Evolutionary conservation across 2,113 vertebrate species (phyloP), one percentile per base, ranked within the genome.

Genomic region (Anoplopoma fimbria): DNA sequence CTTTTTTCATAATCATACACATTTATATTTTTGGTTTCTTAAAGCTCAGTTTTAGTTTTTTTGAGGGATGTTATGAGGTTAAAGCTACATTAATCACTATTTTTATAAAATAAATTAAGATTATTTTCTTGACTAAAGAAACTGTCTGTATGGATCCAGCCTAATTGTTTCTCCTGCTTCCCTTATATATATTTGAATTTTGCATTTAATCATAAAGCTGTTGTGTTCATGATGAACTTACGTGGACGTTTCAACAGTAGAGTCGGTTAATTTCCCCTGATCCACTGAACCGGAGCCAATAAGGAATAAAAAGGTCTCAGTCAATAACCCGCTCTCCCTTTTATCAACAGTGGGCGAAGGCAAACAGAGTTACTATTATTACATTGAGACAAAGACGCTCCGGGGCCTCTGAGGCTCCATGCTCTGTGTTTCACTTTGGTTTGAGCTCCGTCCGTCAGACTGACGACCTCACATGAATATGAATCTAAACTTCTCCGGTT

Each of bases 321-420:
- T 33, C 63, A 76, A 78, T 33, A 47, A 75, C 29, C 63, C 23
- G 1, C 70, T 29, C 13, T 31, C 27, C 53, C 36, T 17, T 84
- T 75, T 61, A 82, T 81, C 79, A 75, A 69, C 57, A 74, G 69
- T 25, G 57, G 68, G 74, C 31, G 65, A 77, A 77, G 34, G 45
- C 45, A 87, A 81, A 82, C 69, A 64, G 8, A 58, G 68, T 75
- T 81, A 29, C 87, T 84, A 82, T 84, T 84, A 89, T 85, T 82
- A 53, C 84, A 73, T 53, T 68, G 73, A 62, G 79, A 42, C 15
- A 74, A 21, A 65, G 69, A 64, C 12, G 69, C 78, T 72, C 42
- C 49, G 6, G 77, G 77, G 70, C 4, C 61, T 8, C n/a, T 4
- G 64, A 40, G 45, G 31, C 27, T 60, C 21, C 2, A 17, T 65